Percentiles rank a stretch among this genome's conserved stretches.
phyloP scores from a whole-genome alignment of 2,113 vertebrate species.

The Megalops atlanticus region DNA sequence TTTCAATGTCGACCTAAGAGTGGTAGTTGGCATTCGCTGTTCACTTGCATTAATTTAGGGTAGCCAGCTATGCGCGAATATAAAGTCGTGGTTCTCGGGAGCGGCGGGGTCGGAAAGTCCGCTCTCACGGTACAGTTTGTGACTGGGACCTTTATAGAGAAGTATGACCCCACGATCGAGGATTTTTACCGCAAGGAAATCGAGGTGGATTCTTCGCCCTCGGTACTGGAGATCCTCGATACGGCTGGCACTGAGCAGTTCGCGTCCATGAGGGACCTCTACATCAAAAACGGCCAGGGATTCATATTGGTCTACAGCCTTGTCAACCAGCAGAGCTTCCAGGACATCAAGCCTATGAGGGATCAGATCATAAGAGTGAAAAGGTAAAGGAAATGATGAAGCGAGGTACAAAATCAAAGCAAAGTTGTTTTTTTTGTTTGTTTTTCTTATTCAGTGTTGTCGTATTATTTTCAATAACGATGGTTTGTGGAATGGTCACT shows the following conservation, averaged over 20 bases:
- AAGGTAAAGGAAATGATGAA: conserved; percentile 71
- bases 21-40: conserved; percentile 39
- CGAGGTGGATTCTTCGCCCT: conserved; percentile 94
- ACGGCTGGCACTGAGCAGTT: conserved; percentile 95
- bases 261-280: conserved; percentile 94
- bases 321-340: conserved; percentile 96
- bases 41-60: conserved; percentile 41
- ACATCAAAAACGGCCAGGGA: conserved; percentile 95
- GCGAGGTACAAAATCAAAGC: background rate
- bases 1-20: conserved; percentile 59
- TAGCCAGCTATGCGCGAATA: conserved; percentile 87
- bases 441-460: background rate
- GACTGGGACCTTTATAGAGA: conserved; percentile 94
- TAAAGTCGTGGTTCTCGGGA: conserved; percentile 96
- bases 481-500: background rate
- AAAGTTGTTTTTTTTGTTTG: background rate
- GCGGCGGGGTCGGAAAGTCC: conserved; percentile 94
- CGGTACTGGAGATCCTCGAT: conserved; percentile 94
- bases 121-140: conserved; percentile 96
- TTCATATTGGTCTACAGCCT: conserved; percentile 95
- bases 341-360: conserved; percentile 94
- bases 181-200: conserved; percentile 98
- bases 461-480: background rate
- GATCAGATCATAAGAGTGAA: conserved; percentile 97
- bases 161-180: conserved; percentile 96